These are phyloP conservation scores for Agrochola macilenta DNA, from an alignment of 2,888 invertebrate genomes.

Conservation along the genomic window DNA sequence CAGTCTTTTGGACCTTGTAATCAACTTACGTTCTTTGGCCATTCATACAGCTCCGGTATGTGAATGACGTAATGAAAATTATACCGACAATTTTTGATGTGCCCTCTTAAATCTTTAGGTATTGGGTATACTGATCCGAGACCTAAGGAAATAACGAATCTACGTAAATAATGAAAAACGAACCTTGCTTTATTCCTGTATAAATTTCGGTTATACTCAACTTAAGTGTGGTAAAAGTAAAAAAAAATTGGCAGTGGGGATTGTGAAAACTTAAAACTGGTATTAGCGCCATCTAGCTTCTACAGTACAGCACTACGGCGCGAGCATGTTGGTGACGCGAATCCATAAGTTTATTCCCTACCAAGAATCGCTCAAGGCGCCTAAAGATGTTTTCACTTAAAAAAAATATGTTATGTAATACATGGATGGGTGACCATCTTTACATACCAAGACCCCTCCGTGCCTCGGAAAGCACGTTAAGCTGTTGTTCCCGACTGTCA, in stretches of 20 bases:
- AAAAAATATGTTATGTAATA: background rate
- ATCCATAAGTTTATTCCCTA: no score
- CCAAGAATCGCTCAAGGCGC: no score
- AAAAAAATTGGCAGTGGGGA: background rate
- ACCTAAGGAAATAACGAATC: slow-evolving; percentile 77
- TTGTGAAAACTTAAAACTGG: no score
- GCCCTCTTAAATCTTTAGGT: slow-evolving; percentile 88
- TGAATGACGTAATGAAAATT: slow-evolving; percentile 63
- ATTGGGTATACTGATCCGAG: slow-evolving; percentile 91
- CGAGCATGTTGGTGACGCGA: background rate
- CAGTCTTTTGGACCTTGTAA: slow-evolving; percentile 51
- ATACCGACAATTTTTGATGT: slow-evolving; percentile 83
- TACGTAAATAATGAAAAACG: slow-evolving; percentile 49
- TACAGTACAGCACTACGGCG: no score
- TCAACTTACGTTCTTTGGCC: slow-evolving; percentile 65
- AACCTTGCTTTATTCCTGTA: background rate
- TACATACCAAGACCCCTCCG: background rate
- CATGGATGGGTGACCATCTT: background rate
- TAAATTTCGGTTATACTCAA: background rate
- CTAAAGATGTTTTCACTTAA: no score
- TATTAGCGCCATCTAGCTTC: no score
- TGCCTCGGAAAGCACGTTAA: background rate
- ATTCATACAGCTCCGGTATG: slow-evolving; percentile 68
- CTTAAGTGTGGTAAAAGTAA: background rate
- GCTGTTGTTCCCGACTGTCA: no score